These are phyloP conservation scores for Ellobium chinense DNA, from an alignment of 2,888 invertebrate genomes.

Conservation along the genomic window DNA sequence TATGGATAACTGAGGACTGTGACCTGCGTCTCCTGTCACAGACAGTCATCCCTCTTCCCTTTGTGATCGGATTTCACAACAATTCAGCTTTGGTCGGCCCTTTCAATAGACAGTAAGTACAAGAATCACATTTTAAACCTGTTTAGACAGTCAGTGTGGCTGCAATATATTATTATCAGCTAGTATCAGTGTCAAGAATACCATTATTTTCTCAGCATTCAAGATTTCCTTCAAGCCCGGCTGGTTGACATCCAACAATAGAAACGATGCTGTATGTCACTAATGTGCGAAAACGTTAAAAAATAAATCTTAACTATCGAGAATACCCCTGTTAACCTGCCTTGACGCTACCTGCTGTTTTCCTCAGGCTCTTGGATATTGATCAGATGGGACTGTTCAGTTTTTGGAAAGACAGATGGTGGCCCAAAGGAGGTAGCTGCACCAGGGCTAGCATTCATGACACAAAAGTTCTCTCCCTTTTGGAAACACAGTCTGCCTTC, in stretches of 20 bases:
- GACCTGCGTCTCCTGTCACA: conserved; percentile 64
- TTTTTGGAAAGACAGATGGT: conserved; percentile 62
- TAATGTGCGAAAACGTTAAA: too few species aligned
- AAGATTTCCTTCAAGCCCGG: too few species aligned
- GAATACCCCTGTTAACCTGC: too few species aligned
- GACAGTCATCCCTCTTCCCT: conserved; percentile 67
- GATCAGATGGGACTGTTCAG: conserved; percentile 65
- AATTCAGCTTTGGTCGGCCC: conserved; percentile 62
- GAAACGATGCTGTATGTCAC: too few species aligned
- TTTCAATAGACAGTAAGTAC: conserved; percentile 67
- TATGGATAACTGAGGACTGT: conserved; percentile 61
- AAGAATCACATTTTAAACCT: not conserved
- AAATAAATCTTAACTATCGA: too few species aligned
- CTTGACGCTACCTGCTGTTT: too few species aligned
- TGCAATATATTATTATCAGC: too few species aligned
- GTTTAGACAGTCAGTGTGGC: too few species aligned
- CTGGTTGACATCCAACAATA: too few species aligned
- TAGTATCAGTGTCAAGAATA: too few species aligned
- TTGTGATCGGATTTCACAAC: conserved; percentile 66
- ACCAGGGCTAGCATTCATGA: conserved; percentile 48
- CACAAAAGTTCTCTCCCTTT: conserved; percentile 54
- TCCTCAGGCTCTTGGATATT: conserved; percentile 60
- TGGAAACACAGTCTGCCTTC: conserved; percentile 65
- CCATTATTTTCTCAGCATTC: too few species aligned
- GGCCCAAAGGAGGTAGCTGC: conserved; percentile 58